Evolutionary conservation across 2,797 vertebrate genomes (phyloP).

Genomic region (Columba guinea): DNA sequence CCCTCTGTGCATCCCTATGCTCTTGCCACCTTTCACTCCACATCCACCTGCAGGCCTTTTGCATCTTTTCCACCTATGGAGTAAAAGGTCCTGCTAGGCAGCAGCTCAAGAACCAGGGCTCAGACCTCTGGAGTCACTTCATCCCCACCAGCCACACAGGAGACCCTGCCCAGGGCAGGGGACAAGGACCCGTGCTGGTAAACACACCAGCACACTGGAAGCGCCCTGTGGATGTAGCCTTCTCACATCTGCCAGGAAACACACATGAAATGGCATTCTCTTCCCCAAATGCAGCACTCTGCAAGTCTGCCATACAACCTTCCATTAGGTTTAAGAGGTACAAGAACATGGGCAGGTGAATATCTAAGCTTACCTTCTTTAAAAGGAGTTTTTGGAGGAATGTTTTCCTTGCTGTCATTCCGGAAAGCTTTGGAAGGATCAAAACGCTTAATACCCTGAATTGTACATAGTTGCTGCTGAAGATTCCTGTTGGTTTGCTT

Average conservation of each 20-base stretch:
- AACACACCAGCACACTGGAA: rapidly evolving
- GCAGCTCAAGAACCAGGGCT: background rate
- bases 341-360: rapidly evolving
- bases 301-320: background rate
- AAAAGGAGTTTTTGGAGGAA: constrained; percentile 76
- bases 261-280: no score
- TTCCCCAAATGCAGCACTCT: background rate
- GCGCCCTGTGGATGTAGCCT: rapidly evolving
- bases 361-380: constrained; percentile 79
- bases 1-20: rapidly evolving
- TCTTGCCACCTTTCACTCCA: background rate
- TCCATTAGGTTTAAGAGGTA: background rate
- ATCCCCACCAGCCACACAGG: rapidly evolving
- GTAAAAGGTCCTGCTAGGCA: background rate
- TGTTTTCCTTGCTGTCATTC: constrained; percentile 89
- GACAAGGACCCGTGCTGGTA: background rate
- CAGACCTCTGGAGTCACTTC: background rate
- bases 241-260: background rate
- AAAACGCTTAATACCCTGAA: constrained; percentile 78
- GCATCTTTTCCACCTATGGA: background rate
- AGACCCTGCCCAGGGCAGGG: no score
- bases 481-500: constrained; percentile 71
- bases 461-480: constrained; percentile 80
- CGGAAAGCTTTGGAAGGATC: constrained; percentile 92
- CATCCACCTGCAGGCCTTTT: background rate